A percentile compares a stretch with the other conserved stretches of the same genome.
Conservation (phyloP, 2,797 vertebrate genomes). For the Botia almorhae region DNA sequence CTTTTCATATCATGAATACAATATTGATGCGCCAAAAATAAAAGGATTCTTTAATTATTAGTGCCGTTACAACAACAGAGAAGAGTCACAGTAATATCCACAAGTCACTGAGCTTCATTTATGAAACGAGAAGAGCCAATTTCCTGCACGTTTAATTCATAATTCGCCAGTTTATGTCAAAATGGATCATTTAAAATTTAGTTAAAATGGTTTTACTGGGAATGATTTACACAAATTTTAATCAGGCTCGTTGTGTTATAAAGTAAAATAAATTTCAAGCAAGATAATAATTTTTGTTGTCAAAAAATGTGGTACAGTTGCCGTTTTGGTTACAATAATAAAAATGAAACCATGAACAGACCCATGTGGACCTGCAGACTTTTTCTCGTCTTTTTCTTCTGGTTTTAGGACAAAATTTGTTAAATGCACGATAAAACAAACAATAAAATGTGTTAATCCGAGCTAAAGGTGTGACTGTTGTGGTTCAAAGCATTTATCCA, state of each 20-base stretch:
- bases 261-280: not conserved
- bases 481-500: not conserved
- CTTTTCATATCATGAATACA: not conserved
- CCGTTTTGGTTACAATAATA: not conserved
- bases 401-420: not conserved
- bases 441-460: not conserved
- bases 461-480: not conserved
- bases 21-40: not conserved
- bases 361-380: not conserved
- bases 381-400: not conserved
- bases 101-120: slow-evolving; percentile 19
- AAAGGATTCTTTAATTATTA: not conserved
- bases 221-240: slow-evolving; percentile 3
- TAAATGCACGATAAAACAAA: not conserved
- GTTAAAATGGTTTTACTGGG: not conserved
- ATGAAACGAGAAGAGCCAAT: slow-evolving; percentile 19
- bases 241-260: not conserved
- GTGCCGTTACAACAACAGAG: not conserved
- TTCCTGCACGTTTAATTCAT: not conserved
- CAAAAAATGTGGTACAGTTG: not conserved
- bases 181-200: not conserved
- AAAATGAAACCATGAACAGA: not conserved
- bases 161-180: no score
- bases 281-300: not conserved
- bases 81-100: slow-evolving; percentile 9